Conservation (phyloP, 1,140 invertebrate genomes). For the Drosophila gunungcola region DNA sequence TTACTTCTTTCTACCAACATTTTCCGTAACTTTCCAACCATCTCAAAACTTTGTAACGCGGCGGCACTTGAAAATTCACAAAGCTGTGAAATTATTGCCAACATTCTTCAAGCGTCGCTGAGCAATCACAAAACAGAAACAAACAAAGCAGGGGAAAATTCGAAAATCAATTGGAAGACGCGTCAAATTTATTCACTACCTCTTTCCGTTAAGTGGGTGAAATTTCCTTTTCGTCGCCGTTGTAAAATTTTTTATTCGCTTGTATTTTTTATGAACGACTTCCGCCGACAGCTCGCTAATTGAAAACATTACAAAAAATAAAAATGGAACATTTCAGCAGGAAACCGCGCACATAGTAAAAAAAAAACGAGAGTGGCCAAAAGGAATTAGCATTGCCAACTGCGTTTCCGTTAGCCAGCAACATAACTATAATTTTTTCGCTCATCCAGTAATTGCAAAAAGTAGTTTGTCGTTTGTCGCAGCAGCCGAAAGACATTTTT, state of each 20-base stretch:
- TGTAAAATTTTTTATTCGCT: constrained; percentile 19
- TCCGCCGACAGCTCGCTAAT: constrained; percentile 64
- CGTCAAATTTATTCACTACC: constrained; percentile 55
- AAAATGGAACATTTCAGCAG: constrained; percentile 39
- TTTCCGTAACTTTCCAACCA: constrained; percentile 11
- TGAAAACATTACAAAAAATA: constrained; percentile 44
- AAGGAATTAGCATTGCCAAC: constrained; percentile 75
- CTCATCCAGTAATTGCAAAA: constrained; percentile 22
- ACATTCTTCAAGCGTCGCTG: constrained; percentile 50
- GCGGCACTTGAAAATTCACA: constrained; percentile 48
- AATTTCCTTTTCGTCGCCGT: constrained; percentile 58
- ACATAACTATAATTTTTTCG: constrained; percentile 64
- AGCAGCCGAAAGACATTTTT: constrained; percentile 31
- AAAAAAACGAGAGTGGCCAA: constrained; percentile 38
- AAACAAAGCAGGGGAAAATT: constrained; percentile 62
- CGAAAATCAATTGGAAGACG: constrained; percentile 62
- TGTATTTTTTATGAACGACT: constrained; percentile 48
- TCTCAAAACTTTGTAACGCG: constrained; percentile 18
- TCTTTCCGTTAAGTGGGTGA: constrained; percentile 55
- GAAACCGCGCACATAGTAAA: constrained; percentile 44
- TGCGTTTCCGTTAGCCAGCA: constrained; percentile 61
- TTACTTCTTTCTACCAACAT: neutral
- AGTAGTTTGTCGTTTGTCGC: constrained; percentile 22
- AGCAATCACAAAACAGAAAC: constrained; percentile 41
- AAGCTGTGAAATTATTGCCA: constrained; percentile 58